Evolutionary conservation across 2,797 vertebrate species (phyloP).

Genomic region (Momotus momota): DNA sequence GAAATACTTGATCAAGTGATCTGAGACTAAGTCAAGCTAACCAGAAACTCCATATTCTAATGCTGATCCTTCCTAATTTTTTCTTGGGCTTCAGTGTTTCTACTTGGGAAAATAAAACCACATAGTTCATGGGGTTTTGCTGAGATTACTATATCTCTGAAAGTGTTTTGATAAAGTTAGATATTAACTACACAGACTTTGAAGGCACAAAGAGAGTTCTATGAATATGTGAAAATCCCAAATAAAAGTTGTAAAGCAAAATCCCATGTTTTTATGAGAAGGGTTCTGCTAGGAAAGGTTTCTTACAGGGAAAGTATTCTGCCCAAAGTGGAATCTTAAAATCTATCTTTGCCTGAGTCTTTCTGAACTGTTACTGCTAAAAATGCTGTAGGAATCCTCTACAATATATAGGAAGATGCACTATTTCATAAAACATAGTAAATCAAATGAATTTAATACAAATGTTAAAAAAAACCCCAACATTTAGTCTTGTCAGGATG

Average conservation of each 20-base stretch:
- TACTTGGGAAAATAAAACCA: neutral
- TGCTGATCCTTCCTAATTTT: neutral
- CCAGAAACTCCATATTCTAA: neutral
- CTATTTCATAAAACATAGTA: slow-evolving; percentile 24
- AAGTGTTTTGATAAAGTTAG: neutral
- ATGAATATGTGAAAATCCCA: neutral
- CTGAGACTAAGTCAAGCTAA: neutral
- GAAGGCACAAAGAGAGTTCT: neutral
- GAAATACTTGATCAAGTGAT: neutral
- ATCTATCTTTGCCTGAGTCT: neutral
- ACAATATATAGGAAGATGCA: neutral
- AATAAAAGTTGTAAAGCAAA: neutral
- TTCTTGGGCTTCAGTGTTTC: neutral
- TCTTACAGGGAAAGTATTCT: neutral
- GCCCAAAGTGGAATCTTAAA: neutral
- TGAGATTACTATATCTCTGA: neutral
- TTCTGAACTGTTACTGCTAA: slow-evolving; percentile 24
- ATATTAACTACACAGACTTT: neutral
- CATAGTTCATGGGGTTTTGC: neutral
- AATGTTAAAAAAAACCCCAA: neutral
- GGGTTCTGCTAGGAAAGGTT: neutral
- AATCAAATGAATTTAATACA: neutral
- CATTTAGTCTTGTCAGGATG: neutral
- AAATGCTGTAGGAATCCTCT: neutral
- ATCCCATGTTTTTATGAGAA: neutral